Percentiles rank a stretch among this genome's conserved stretches.
These are phyloP conservation scores for Paradoxurus hermaphroditus DNA, from an alignment of 2,113 vertebrate species.

Conservation along the genomic window DNA sequence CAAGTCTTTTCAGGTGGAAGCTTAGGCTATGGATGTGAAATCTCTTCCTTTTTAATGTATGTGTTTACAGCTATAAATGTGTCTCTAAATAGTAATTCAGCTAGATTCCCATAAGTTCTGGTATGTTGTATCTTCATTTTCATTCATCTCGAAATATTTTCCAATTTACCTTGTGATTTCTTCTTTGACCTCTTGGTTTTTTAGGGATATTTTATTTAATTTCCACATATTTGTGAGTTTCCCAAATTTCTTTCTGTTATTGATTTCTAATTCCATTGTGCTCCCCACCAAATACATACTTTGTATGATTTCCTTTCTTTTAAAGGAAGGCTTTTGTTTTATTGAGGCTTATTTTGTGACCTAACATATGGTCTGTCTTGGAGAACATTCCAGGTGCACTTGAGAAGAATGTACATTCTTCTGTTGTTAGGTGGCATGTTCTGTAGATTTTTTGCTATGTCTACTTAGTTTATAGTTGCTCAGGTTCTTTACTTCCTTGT, in stretches of 20 bases:
- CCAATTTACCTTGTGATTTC: neutral
- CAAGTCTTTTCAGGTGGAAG: slow-evolving; percentile 16
- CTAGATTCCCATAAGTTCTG: neutral
- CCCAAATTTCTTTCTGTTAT: neutral
- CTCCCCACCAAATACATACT: neutral
- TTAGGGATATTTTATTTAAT: neutral
- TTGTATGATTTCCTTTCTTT: slow-evolving; percentile 17
- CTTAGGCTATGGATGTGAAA: neutral
- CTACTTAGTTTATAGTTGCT: neutral
- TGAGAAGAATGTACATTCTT: slow-evolving; percentile 22
- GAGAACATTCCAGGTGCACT: neutral
- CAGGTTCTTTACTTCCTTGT: neutral
- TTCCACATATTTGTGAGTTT: neutral
- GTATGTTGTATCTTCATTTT: slow-evolving; percentile 32
- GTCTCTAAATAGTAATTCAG: neutral
- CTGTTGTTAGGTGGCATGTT: neutral
- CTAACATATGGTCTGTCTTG: neutral
- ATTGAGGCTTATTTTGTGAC: neutral
- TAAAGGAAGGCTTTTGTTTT: too few species aligned
- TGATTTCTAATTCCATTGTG: slow-evolving; percentile 5
- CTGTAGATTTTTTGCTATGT: neutral
- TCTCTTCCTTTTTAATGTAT: neutral
- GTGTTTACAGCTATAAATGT: neutral
- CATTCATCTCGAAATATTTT: slow-evolving; percentile 37
- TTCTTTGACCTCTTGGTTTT: neutral